Conservation (phyloP, 2,113 vertebrate species). For the Malurus cyaneus region DNA sequence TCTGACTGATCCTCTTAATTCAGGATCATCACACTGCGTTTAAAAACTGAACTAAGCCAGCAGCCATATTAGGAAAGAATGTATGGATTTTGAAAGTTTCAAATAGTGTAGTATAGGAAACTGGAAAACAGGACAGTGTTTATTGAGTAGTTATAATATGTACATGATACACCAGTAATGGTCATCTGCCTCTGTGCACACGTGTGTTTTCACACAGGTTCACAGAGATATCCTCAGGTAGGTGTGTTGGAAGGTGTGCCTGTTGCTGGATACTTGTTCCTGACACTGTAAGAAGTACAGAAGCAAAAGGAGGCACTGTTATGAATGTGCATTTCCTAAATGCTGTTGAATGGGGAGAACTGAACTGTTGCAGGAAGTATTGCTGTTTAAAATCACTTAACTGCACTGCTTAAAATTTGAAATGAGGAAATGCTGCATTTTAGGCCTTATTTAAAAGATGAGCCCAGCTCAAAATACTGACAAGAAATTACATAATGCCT, state of each 20-base stretch:
- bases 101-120: background rate
- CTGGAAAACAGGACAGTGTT: background rate
- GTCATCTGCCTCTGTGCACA: background rate
- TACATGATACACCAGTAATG: background rate
- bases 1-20: background rate
- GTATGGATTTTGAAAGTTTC: background rate
- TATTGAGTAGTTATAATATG: background rate
- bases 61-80: background rate
- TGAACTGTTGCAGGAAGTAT: background rate
- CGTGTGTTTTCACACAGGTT: fast-evolving
- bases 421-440: background rate
- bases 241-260: background rate
- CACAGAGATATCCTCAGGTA: background rate
- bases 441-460: background rate
- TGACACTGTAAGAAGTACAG: background rate
- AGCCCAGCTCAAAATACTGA: background rate
- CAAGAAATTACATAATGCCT: background rate
- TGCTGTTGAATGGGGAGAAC: background rate
- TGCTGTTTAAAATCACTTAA: background rate
- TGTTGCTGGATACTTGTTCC: background rate
- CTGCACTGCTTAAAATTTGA: background rate
- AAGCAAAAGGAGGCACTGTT: background rate
- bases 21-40: background rate
- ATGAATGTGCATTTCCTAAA: background rate
- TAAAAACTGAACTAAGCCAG: background rate